Evolutionary conservation across 2,888 invertebrate species (phyloP), one percentile per base, ranked within the genome.

Genomic region (Hedya salicella): DNA sequence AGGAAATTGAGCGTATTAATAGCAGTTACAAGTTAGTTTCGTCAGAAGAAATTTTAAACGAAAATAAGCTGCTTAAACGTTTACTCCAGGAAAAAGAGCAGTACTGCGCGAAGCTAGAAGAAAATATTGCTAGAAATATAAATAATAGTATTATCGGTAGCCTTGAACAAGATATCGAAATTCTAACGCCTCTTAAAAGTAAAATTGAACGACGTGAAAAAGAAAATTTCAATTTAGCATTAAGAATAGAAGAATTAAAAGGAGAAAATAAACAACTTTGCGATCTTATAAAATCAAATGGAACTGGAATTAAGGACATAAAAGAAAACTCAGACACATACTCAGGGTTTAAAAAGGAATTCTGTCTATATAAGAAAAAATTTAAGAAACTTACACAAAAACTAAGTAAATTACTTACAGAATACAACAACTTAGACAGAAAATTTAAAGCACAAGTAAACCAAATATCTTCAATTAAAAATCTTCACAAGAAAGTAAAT

Each of bases 111-210:
- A 25, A 49, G 1, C 13, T 49, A 30, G 30, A 49, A 49, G 21
- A 21, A 6, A 49, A n/a, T 4, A 49, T 49, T 14, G 25, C 25
- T 6, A 13, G 30, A n/a, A 30, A 30, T 30, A 14, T 30, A 6
- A 49, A 30, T 13, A 25, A 30, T n/a, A 30, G 49, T 30, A 11
- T 14, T 5, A 13, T 49, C 3, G 49, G 49, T 30, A 14, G 30
- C n/a, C n/a, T 49, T 6, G 30, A 49, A 1, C 25, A 30, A 4
- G 49, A 49, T 5, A n/a, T 8, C 11, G 49, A 49, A 16, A 49
- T 49, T 30, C 30, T 49, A 49, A 49, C 49, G 14, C 49, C 49
- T 14, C 30, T 49, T 2, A 49, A 49, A 49, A 49, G 14, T 14
- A 49, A 49, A 30, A 49, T 49, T 30, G 30, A 49, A n/a, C 25